Evolutionary conservation across 2,797 vertebrate genomes (phyloP).

Genomic region (Austrolebias charrua): DNA sequence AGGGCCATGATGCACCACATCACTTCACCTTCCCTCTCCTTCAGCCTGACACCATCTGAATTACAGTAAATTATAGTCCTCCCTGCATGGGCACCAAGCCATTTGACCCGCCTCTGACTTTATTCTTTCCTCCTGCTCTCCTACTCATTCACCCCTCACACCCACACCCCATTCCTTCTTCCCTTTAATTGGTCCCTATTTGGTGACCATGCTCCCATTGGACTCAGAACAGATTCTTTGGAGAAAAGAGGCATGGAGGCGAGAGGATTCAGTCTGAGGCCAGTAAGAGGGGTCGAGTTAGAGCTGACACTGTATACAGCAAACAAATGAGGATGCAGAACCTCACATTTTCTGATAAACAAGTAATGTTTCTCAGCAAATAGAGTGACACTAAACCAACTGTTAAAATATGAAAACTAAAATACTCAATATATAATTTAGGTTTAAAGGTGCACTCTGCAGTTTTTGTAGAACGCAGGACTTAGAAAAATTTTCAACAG

Average conservation of each 20-base stretch:
- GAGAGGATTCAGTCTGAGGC: constrained; percentile 36
- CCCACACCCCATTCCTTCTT: constrained; percentile 31
- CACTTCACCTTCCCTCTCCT: constrained; percentile 90
- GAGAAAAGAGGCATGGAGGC: constrained; percentile 45
- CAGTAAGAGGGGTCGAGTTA: constrained; percentile 23
- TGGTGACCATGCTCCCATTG: constrained; percentile 79
- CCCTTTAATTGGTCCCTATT: constrained; percentile 83
- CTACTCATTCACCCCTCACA: constrained; percentile 24
- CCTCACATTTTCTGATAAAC: constrained; percentile 20
- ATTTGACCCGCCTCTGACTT: constrained; percentile 85
- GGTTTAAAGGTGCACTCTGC: too few relatives aligned
- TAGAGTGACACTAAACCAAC: too few relatives aligned
- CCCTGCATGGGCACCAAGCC: constrained; percentile 85
- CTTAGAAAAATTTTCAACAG: too few relatives aligned
- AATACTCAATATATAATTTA: too few relatives aligned
- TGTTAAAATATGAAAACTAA: too few relatives aligned
- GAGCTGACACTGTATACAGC: constrained; percentile 11
- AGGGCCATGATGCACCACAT: constrained; percentile 68
- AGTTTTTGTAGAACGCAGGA: too few relatives aligned
- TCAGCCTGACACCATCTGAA: constrained; percentile 84
- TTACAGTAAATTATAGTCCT: constrained; percentile 90
- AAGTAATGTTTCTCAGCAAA: not conserved
- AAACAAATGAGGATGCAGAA: constrained; percentile 18
- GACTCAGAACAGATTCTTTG: constrained; percentile 55
- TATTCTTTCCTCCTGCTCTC: constrained; percentile 48